phyloP scores from a whole-genome alignment of 2,888 invertebrate genomes.

The Leptopilina drosophilae region DNA sequence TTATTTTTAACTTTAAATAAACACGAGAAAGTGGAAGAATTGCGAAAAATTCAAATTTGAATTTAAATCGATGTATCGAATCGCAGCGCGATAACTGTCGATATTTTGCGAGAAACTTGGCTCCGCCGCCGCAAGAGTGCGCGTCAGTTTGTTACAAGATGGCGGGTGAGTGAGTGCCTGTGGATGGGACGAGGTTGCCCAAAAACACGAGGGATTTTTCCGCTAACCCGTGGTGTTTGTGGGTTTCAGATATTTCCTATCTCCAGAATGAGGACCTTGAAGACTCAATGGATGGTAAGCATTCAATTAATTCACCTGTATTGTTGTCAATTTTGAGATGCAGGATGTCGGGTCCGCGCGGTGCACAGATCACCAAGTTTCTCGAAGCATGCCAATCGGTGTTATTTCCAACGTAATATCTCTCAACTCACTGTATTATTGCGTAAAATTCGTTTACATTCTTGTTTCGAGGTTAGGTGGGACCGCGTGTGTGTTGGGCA shows the following conservation, averaged over 20 bases:
- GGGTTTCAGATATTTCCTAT: constrained; percentile 76
- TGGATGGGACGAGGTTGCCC: constrained; percentile 69
- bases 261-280: constrained; percentile 71
- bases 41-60: not conserved
- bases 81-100: not conserved
- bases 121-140: constrained; percentile 64
- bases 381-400: constrained; percentile 58
- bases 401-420: constrained; percentile 54
- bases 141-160: constrained; percentile 76
- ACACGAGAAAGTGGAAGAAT: no score
- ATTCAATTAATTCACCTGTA: constrained; percentile 57
- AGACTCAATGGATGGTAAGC: constrained; percentile 72
- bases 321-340: constrained; percentile 55
- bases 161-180: constrained; percentile 77
- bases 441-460: constrained; percentile 32
- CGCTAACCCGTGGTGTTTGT: constrained; percentile 74
- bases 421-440: constrained; percentile 50
- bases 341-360: constrained; percentile 54
- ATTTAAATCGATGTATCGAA: not conserved
- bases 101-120: not conserved
- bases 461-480: constrained; percentile 57
- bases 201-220: constrained; percentile 73
- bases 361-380: constrained; percentile 44
- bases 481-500: constrained; percentile 40
- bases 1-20: not conserved